Evolutionary conservation across 2,113 vertebrate species (phyloP).

Genomic region (pig (Sus scrofa)): DNA sequence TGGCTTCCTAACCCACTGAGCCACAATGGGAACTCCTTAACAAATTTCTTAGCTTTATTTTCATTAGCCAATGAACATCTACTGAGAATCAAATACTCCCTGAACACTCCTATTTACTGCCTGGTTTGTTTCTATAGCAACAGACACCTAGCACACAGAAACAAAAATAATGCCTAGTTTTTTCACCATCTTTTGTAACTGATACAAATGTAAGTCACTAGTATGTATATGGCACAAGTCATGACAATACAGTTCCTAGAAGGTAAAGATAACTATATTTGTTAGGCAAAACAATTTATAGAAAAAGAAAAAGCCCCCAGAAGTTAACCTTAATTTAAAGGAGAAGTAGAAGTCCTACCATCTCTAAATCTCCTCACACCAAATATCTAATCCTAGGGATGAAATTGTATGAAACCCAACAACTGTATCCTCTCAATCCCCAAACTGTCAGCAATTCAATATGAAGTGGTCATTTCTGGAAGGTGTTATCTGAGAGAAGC

Average conservation of each 20-base stretch:
- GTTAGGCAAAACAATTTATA: conserved; percentile 18
- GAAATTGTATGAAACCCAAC: conserved; percentile 20
- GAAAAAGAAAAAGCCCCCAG: background rate
- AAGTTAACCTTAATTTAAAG: conserved; percentile 36
- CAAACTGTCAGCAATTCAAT: background rate
- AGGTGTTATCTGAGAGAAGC: background rate
- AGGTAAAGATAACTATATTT: conserved; percentile 2
- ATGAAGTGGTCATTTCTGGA: background rate
- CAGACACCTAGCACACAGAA: conserved; percentile 29
- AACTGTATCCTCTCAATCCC: background rate
- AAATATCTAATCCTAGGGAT: background rate
- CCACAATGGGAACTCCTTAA: no score
- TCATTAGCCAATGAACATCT: conserved; percentile 46
- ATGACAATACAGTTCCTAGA: conserved; percentile 8
- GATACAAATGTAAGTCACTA: background rate
- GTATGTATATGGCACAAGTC: background rate
- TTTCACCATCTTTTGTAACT: conserved; percentile 43
- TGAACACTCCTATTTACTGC: conserved; percentile 56
- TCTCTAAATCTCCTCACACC: conserved; percentile 10
- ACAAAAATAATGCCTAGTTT: conserved; percentile 37
- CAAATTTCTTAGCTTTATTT: conserved; percentile 49
- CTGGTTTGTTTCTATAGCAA: conserved; percentile 62
- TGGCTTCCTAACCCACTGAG: no score
- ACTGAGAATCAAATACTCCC: conserved; percentile 51
- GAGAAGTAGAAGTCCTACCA: background rate